Evolutionary conservation across 2,888 invertebrate genomes (phyloP), one percentile per base, ranked within the genome.

Genomic region (Lomographa bimaculata): DNA sequence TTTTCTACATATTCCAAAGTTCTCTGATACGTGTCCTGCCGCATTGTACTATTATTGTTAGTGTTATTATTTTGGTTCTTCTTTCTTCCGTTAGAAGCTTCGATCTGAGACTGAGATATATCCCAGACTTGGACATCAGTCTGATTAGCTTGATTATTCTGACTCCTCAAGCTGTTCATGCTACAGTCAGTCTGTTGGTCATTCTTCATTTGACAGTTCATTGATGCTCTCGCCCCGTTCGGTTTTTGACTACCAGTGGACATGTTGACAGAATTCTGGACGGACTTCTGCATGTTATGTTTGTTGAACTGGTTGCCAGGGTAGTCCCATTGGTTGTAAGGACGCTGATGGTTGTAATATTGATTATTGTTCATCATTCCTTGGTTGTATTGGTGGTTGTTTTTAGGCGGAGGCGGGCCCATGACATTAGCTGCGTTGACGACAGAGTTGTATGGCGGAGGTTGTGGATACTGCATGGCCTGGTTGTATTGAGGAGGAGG

Each of bases 1-100:
- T 93, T 95, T 65, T 96, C 96, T 0, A 97, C 97, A 61, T 97
- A 97, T 54, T 97, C 97, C 38, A 97, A 80, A 0, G 97, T 97
- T 45, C 97, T 91, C 65, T 96, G 95, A 74, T 97, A 97, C 0
- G 96, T 93, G 36, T 97, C 97, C 37, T 95, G 95, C 6, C 94
- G 90, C 96, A 97, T 96, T 2, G 67, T 73, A 17, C 54, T 77
- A 12, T 33, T 34, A 9, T 33, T 48, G 17, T 40, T 46, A 10
- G n/a, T 39, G 12, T 7, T 32, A 5, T 7, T 30, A 20, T 73
- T 79, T 29, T 81, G 80, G 39, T 73, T 84, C 65, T 82, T 87
- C 60, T 78, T 84, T 35, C 81, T 71, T 3, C 83, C 84, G 44
- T 89, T 90, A 0, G 74, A 74, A 0, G 89, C 87, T 60, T 89